Base-by-base conservation (phyloP, 2,113 vertebrate genomes). In the Lichenostomus cassidix region DNA sequence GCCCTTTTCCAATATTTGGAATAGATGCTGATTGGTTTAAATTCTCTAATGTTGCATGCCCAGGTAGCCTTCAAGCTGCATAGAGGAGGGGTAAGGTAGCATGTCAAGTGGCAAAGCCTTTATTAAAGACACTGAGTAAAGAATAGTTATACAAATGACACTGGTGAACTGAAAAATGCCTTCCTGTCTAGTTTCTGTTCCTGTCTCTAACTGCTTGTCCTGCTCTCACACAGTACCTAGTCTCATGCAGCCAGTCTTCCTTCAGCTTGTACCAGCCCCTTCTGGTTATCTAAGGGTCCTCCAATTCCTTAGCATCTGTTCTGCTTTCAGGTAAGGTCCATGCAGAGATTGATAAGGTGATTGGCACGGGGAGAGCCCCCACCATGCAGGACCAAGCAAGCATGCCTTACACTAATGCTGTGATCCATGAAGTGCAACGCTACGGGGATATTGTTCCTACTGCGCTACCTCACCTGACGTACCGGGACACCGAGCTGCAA, bases 361-460 rank as follows among this genome's bases (percentile, higher is more conserved):
- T 98, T 88, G 98, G 98, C 64, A 94, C 75, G 76, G 91, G 12
- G 7, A 90, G 92, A 68, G 9, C 2, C 22, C 97, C 97, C 31
- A 86, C 74, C 62, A 94, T 97, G 94, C 58, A 3, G 10, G 97
- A 98, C 90, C 97, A 97, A 79, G 42, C 12, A 25, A 89, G 10
- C 44, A 95, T 98, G 98, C 98, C 97, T 55, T 98, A 94, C 93
- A 98, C 98, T 33, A 95, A 68, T 12, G 98, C 98, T 4, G 98
- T 98, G 73, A 71, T 98, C 64, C 98, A 98, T 6, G 97, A 98
- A 94, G 92, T 92, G 19, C 98, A 98, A 29, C 95, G 96, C 33
- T 96, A 3, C 0, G 97, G 50, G 3, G 97, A 98, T 73, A 9
- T 98, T 0, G 0, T 0, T 71, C 98, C 98, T 5, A 0, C 83